Percentiles rank a stretch among this genome's conserved stretches.
phyloP scores from a whole-genome alignment of 1,140 invertebrate species.

The Sipha flava region DNA sequence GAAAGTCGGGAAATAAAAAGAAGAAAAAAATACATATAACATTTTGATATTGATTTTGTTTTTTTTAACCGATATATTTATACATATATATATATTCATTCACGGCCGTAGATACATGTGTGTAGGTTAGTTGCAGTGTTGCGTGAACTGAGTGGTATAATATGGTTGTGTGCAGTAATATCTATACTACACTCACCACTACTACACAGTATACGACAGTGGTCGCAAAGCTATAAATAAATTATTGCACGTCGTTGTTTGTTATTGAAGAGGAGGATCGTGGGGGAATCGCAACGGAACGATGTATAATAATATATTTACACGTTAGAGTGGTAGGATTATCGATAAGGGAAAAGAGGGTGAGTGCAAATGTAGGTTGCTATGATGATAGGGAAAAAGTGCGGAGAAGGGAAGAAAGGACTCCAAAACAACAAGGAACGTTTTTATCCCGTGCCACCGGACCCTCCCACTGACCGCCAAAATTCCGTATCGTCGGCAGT shows the following conservation, averaged over 20 bases:
- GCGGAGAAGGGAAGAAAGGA: not conserved
- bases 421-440: not conserved
- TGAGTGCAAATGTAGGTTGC: not conserved
- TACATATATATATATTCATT: no score
- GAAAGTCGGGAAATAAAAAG: not conserved
- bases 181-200: not conserved
- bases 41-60: constrained; percentile 22
- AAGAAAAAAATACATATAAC: no score
- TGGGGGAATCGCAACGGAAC: no score
- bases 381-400: not conserved
- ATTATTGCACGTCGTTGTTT: not conserved
- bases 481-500: not conserved
- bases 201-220: not conserved
- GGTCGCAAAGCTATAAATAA: constrained; percentile 6
- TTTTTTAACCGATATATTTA: not conserved
- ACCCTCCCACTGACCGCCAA: not conserved
- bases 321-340: not conserved
- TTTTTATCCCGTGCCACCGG: not conserved
- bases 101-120: no score
- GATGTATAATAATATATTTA: no score
- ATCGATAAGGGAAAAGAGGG: not conserved
- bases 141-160: no score
- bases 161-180: no score
- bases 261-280: not conserved
- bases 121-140: no score